Percentiles rank a stretch among this genome's conserved stretches.
phyloP scores from a whole-genome alignment of 2,888 invertebrate species.

The Polydrusus tereticollis region DNA sequence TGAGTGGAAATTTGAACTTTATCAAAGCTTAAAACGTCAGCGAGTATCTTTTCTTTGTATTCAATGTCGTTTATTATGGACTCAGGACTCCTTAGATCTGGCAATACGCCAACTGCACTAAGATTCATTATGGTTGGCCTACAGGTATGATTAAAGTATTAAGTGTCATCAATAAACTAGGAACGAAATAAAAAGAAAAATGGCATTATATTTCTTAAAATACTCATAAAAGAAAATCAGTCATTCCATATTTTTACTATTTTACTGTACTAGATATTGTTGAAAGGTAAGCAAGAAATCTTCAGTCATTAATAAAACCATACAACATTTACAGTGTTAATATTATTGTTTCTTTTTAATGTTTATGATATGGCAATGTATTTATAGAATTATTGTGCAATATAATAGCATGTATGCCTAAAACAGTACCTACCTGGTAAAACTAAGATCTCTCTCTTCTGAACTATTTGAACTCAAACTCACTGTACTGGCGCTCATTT shows the following conservation, averaged over 20 bases:
- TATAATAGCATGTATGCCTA: neutral
- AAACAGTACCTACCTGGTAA: slow-evolving; percentile 41
- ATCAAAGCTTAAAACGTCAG: slow-evolving; percentile 76
- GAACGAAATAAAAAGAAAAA: no score
- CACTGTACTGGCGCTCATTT: slow-evolving; percentile 54
- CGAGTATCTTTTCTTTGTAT: slow-evolving; percentile 80
- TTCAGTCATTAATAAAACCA: no score
- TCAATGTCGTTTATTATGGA: slow-evolving; percentile 79
- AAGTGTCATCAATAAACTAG: no score
- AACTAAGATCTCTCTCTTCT: slow-evolving; percentile 58
- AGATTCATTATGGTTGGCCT: slow-evolving; percentile 68
- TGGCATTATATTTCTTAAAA: no score
- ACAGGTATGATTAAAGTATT: neutral
- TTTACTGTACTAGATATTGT: no score
- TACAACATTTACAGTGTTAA: no score
- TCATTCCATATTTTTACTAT: no score
- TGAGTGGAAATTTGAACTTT: slow-evolving; percentile 53
- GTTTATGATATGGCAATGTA: no score
- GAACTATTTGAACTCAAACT: slow-evolving; percentile 63
- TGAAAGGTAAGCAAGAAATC: no score
- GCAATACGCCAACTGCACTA: slow-evolving; percentile 67
- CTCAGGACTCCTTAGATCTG: slow-evolving; percentile 74
- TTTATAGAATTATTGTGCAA: no score
- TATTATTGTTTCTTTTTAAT: no score
- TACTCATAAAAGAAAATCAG: no score